Evolutionary conservation across 2,113 vertebrate genomes (phyloP).

Genomic region (Gobius niger): DNA sequence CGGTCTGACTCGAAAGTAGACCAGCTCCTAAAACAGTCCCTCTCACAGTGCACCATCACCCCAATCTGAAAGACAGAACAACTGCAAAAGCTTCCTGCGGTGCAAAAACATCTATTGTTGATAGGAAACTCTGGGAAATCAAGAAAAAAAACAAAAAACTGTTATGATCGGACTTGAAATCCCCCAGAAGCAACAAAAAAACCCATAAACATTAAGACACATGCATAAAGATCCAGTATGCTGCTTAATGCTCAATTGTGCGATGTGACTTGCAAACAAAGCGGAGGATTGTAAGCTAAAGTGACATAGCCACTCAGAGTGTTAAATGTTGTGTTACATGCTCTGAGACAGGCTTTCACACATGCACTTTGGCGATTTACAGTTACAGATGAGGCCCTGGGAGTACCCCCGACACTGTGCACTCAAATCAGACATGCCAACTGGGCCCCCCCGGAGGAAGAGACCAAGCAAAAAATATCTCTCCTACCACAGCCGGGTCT

Average conservation of each 20-base stretch:
- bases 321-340: conserved; percentile 32
- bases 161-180: no score
- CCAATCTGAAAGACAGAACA: no score
- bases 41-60: no score
- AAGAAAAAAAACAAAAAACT: no score
- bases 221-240: background rate
- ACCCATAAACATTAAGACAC: background rate
- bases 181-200: no score
- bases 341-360: conserved; percentile 15
- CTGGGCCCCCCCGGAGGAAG: conserved; percentile 65
- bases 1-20: no score
- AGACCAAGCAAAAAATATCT: conserved; percentile 67
- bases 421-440: conserved; percentile 74
- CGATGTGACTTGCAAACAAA: background rate
- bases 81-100: no score
- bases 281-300: conserved; percentile 10
- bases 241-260: background rate
- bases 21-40: no score
- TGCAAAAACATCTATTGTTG: no score
- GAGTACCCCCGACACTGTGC: conserved; percentile 61
- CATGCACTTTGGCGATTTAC: conserved; percentile 57
- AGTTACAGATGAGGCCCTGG: conserved; percentile 63
- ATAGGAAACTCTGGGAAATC: no score
- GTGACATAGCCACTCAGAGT: conserved; percentile 26
- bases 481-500: conserved; percentile 54